Percentiles rank a stretch among this genome's conserved stretches.
These are phyloP conservation scores for Asarcornis scutulata DNA, from an alignment of 2,113 vertebrate genomes.

Conservation along the genomic window DNA sequence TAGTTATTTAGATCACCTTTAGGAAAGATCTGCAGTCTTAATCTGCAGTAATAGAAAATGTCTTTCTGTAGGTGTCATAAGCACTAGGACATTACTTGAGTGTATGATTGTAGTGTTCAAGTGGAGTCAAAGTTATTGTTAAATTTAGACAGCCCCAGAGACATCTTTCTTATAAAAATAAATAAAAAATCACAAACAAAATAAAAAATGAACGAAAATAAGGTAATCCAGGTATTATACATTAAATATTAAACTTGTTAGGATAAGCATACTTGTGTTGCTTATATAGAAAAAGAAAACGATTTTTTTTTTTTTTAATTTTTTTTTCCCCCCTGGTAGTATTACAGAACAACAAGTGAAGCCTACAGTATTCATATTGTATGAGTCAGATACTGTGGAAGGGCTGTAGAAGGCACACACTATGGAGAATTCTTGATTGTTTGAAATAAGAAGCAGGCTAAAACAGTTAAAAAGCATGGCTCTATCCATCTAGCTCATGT, in stretches of 20 bases:
- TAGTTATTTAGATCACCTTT: neutral
- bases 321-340: neutral
- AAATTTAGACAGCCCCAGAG: neutral
- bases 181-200: neutral
- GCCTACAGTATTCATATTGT: constrained; percentile 10
- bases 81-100: neutral
- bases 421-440: constrained; percentile 52
- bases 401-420: constrained; percentile 25
- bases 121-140: neutral
- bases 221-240: neutral
- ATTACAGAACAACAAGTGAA: constrained; percentile 30
- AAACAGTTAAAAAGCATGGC: constrained; percentile 20
- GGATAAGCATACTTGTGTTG: neutral
- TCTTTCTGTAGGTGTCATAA: neutral
- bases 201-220: neutral
- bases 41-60: neutral
- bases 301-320: neutral
- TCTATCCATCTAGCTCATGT: constrained; percentile 1
- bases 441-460: neutral
- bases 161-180: neutral
- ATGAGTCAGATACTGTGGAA: no score
- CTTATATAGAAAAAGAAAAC: neutral
- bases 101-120: neutral
- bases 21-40: neutral
- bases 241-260: neutral